Percentiles rank a stretch among this genome's conserved stretches.
Evolutionary conservation across 2,888 invertebrate genomes (phyloP).

Genomic region (Troides aeacus): DNA sequence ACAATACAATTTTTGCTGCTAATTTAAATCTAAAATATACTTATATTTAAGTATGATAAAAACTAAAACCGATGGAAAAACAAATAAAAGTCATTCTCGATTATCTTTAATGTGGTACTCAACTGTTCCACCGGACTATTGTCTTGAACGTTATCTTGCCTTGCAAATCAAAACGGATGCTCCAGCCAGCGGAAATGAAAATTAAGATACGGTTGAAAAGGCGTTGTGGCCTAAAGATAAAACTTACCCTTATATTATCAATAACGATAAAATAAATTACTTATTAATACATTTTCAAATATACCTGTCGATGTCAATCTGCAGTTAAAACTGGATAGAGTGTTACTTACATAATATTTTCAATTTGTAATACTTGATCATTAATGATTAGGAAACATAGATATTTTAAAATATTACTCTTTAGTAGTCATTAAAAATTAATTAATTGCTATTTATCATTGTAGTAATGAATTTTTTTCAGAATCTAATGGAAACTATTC

Average conservation of each 20-base stretch:
- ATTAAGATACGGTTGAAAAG: conserved; percentile 12
- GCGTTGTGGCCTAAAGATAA: conserved; percentile 3
- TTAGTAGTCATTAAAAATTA: no score
- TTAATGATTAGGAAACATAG: no score
- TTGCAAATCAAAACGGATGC: conserved; percentile 5
- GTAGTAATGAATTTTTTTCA: no score
- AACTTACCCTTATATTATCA: neutral
- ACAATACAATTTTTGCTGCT: neutral
- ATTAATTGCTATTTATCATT: no score
- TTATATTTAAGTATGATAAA: neutral
- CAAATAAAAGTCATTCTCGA: neutral
- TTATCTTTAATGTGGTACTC: neutral
- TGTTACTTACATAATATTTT: no score
- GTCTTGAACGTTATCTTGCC: conserved; percentile 7
- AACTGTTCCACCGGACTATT: conserved; percentile 2
- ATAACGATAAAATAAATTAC: no score
- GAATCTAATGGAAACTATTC: no score
- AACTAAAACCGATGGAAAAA: neutral
- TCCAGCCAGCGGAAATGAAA: conserved; percentile 8
- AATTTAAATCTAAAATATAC: neutral
- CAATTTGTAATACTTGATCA: no score
- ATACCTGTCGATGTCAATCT: no score
- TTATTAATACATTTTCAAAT: no score
- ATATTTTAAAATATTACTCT: no score
- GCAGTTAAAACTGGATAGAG: no score